Conservation (phyloP, 2,888 invertebrate genomes). For the Lacanobia wlatinum region DNA sequence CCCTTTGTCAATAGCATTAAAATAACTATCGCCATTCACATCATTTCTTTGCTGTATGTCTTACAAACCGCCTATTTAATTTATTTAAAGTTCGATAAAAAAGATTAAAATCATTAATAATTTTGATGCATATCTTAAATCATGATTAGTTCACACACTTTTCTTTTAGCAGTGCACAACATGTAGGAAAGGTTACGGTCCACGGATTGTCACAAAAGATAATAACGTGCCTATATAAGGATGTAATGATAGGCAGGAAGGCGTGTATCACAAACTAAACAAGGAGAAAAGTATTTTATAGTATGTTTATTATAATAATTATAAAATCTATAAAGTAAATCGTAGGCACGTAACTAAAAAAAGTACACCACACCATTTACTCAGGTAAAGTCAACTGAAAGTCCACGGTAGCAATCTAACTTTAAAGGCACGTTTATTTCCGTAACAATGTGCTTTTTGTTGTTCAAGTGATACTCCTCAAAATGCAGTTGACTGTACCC, state of each 20-base stretch:
- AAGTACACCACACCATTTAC: not conserved
- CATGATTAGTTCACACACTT: slow-evolving; percentile 6
- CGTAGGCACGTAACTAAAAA: slow-evolving; percentile 18
- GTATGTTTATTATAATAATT: slow-evolving; percentile 9
- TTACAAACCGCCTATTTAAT: slow-evolving; percentile 74
- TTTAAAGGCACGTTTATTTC: not conserved
- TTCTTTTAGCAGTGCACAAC: not conserved
- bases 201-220: not conserved
- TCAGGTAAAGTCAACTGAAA: slow-evolving; percentile 4
- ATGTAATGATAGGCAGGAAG: not conserved
- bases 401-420: not conserved
- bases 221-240: not conserved
- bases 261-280: not conserved
- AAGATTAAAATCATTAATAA: slow-evolving; percentile 32
- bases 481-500: slow-evolving; percentile 1
- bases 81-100: slow-evolving; percentile 70
- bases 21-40: slow-evolving; percentile 64
- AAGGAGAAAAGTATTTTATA: slow-evolving; percentile 1
- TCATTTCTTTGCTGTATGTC: slow-evolving; percentile 68
- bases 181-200: not conserved
- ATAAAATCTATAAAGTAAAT: slow-evolving; percentile 23
- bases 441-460: not conserved
- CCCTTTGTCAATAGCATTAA: slow-evolving; percentile 67
- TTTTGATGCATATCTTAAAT: not conserved
- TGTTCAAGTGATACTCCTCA: slow-evolving; percentile 3